A percentile compares a stretch with the other conserved stretches of the same genome.
Evolutionary conservation across 2,113 vertebrate species (phyloP).

Genomic region (Stomatorhinus ivindoensis): DNA sequence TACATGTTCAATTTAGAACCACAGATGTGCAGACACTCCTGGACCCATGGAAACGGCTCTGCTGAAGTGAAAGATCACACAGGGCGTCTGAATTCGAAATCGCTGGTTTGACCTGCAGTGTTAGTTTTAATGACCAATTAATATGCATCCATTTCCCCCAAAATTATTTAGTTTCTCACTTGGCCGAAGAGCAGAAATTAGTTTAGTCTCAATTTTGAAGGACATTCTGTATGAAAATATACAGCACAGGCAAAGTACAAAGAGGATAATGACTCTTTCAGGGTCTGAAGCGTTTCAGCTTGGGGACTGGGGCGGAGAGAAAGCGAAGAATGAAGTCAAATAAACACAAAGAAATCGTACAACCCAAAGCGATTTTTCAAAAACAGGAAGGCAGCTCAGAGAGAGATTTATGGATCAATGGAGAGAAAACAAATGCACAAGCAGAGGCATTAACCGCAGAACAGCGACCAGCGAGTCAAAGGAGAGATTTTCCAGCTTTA

Average conservation of each 20-base stretch:
- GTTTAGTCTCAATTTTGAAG: background rate
- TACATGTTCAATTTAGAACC: background rate
- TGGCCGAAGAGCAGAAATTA: background rate
- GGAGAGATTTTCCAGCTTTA: background rate
- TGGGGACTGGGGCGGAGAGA: background rate
- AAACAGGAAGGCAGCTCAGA: background rate
- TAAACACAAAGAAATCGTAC: slow-evolving; percentile 5
- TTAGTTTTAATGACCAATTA: background rate
- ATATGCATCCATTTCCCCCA: background rate
- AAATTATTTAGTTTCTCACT: background rate
- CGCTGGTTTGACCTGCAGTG: background rate
- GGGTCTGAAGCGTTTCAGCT: background rate
- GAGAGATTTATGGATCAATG: background rate
- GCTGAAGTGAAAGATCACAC: background rate
- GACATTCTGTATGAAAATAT: background rate
- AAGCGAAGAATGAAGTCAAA: background rate
- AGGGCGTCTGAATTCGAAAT: background rate
- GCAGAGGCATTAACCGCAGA: background rate
- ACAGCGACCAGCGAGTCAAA: background rate
- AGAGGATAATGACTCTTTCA: background rate
- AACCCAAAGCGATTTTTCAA: background rate
- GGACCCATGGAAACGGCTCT: background rate
- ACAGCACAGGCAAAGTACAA: background rate
- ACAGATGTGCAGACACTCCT: background rate
- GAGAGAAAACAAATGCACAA: slow-evolving; percentile 6